Base-by-base conservation (phyloP, 2,888 invertebrate genomes). In the Cantharis rustica region DNA sequence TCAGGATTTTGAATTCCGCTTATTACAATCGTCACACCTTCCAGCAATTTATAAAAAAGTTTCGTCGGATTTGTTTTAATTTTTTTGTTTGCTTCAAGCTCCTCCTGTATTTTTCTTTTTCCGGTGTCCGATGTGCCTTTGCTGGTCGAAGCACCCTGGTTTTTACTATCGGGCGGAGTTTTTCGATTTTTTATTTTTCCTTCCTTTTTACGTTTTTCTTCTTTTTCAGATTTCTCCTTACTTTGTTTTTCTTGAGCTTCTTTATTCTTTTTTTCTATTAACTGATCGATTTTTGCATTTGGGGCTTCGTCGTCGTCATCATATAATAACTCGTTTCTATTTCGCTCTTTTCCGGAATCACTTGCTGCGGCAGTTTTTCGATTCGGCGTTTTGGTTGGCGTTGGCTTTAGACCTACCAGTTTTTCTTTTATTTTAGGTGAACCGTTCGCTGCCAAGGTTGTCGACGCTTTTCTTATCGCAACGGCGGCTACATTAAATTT, bases 1-100 rank as follows among this genome's bases (percentile, higher is more conserved):
- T 91, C 90, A 4, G 97, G 97, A 89, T 97, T 95, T 89, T 93
- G 91, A 88, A 95, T 96, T 0, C 97, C 97, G 89, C 96, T 96
- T 79, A 98, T 91, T n/a, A 93, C 94, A 84, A 97, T 90, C 75
- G 92, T 91, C 3, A 95, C 95, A 71, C 90, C 93, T 11, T 89
- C 87, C 80, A 97, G 87, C 27, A 95, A 85, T 80, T 90, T 86
- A 78, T 89, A 85, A 80, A 93, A 94, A 0, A 91, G 91, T 83
- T 89, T 90, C 13, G 80, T 81, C 27, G 61, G 71, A 74, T 80
- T 80, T 10, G 79, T 70, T 27, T 82, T 80, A 7, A 83, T 81
- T 13, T 81, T 83, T 79, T 86, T 87, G 31, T 87, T 86, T 2
- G 83, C 75, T 11, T 78, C 80, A 63, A 74, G 77, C 15, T 47